Conservation (phyloP, 2,797 vertebrate genomes). For the Buceros bicornis region DNA sequence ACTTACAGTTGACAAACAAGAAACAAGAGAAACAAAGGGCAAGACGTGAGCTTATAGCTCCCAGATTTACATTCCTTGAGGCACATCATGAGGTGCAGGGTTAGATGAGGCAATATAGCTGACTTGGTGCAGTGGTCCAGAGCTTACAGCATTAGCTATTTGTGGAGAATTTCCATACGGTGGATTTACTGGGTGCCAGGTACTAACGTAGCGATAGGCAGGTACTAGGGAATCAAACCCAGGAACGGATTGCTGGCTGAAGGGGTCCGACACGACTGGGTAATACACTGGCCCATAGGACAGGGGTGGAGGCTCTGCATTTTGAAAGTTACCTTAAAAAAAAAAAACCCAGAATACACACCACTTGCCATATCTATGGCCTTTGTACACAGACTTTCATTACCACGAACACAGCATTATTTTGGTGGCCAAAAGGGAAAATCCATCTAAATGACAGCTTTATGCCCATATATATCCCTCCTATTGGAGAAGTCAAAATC, state of each 20-base stretch:
- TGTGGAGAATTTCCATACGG: constrained; percentile 64
- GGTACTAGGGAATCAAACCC: constrained; percentile 81
- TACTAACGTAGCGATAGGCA: constrained; percentile 79
- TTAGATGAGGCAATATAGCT: constrained; percentile 82
- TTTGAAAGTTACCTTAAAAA: constrained; percentile 76
- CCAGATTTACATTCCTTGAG: constrained; percentile 77
- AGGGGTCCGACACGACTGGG: constrained; percentile 84
- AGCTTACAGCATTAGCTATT: constrained; percentile 80
- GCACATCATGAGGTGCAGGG: constrained; percentile 75
- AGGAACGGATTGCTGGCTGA: constrained; percentile 75
- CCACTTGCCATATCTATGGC: background rate
- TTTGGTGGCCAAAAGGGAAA: background rate
- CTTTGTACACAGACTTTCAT: background rate
- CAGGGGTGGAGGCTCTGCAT: constrained; percentile 72
- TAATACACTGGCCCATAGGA: constrained; percentile 83
- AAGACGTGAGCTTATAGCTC: background rate
- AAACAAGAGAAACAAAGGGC: constrained; percentile 14
- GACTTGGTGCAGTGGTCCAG: constrained; percentile 79
- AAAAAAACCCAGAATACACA: constrained; percentile 6
- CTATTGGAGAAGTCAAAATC: background rate
- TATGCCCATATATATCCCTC: background rate
- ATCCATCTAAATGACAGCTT: background rate
- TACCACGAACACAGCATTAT: fast-evolving
- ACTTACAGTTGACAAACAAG: background rate
- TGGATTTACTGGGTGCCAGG: constrained; percentile 84